Base-by-base conservation (phyloP, 2,113 vertebrate species). In the Athene cunicularia region DNA sequence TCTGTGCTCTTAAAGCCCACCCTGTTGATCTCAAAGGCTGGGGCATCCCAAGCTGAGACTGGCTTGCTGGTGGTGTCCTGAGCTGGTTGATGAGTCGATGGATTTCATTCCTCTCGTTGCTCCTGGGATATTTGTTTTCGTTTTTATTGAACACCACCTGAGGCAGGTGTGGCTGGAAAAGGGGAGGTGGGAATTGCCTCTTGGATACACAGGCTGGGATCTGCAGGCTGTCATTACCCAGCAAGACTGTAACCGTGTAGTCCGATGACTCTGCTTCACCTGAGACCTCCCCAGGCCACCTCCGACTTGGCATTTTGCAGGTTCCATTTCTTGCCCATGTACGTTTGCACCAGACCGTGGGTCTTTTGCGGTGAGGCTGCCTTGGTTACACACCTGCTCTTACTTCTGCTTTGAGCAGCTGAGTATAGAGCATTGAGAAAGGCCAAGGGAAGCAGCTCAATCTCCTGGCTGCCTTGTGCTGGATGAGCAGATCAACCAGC, bases 141-240 rank as follows among this genome's bases (percentile, higher is more conserved):
- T 49, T 90, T 91, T 73, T 70, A 77, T 59, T 73, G 80, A 93
- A 58, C 23, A 13, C 41, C 47, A 59, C 68, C 72, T 2, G 15
- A 80, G 86, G 60, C 75, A 80, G 86, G 85, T 58, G 81, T 82
- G 90, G 74, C 62, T 92, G 85, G 32, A 53, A 47, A 85, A 90
- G 81, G n/a, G 43, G 87, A 80, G 87, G 50, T 82, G 92, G 75
- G 90, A 90, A 64, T 81, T 80, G 82, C 79, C 74, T 85, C 33
- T 85, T 21, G 74, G 87, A 68, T 53, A 56, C 64, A 41, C 28
- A 21, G 50, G 27, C 84, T 90, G 70, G 59, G 39, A 87, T 39
- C 73, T 47, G n/a, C 47, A 72, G 64, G n/a, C 8, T 87, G 49
- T 72, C 47, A 93, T 93, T 89, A 67, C 56, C 50, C 1, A 1